A percentile compares a stretch with the other conserved stretches of the same genome.
These are phyloP conservation scores for Ricordea florida DNA, from an alignment of 92 coral and sea anemone species.

Conservation along the genomic window DNA sequence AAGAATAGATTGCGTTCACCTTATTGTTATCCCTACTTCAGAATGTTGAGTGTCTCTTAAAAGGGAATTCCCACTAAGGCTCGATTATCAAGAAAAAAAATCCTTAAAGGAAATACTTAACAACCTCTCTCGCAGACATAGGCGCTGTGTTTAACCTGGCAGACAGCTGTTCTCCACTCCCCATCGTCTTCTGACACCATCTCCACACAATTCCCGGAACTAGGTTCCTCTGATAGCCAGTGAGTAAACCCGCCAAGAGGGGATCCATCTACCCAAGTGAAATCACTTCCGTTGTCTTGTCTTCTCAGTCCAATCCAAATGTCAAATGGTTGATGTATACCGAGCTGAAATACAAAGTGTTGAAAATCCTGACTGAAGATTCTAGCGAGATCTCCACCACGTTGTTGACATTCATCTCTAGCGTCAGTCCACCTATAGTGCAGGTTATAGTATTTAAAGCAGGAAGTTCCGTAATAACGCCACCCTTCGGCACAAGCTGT, in stretches of 20 bases:
- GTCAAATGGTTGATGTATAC: background rate
- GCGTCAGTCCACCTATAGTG: conserved; percentile 39
- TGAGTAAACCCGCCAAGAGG: conserved; percentile 7
- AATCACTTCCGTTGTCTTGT: background rate
- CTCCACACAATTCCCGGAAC: conserved; percentile 13
- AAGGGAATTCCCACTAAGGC: no score
- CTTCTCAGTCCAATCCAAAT: conserved; percentile 60
- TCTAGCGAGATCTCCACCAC: conserved; percentile 41
- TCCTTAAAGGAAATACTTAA: background rate
- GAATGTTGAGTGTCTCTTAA: no score
- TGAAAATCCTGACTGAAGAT: conserved; percentile 32
- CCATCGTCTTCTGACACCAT: conserved; percentile 3
- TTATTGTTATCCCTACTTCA: no score
- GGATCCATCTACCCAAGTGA: conserved; percentile 55
- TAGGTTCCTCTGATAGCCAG: conserved; percentile 31
- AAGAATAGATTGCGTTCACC: no score
- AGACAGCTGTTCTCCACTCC: conserved; percentile 38
- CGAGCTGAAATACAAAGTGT: conserved; percentile 11
- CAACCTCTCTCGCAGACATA: conserved; percentile 59
- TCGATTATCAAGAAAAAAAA: no score
- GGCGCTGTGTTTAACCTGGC: conserved; percentile 5
- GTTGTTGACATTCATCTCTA: background rate
- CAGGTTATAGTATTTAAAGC: conserved; percentile 35
- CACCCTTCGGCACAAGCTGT: conserved; percentile 47
- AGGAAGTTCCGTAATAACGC: conserved; percentile 20